Evolutionary conservation across 2,888 invertebrate species (phyloP).

Genomic region (Athalia rosae): DNA sequence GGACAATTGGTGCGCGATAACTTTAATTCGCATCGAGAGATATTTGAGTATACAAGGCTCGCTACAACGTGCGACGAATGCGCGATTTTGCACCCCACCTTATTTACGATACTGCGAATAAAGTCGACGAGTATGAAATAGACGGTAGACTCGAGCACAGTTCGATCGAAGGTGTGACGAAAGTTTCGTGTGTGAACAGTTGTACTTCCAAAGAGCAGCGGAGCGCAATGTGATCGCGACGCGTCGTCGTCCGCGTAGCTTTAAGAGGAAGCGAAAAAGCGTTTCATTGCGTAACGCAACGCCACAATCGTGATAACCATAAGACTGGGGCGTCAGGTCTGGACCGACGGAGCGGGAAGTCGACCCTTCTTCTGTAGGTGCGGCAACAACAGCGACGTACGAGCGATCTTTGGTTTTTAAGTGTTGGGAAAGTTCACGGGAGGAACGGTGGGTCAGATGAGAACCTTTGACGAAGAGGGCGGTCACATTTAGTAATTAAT

Average conservation of each 20-base stretch:
- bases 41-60: background rate
- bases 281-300: conserved; percentile 31
- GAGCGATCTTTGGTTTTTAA: background rate
- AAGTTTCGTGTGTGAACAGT: conserved; percentile 16
- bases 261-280: conserved; percentile 19
- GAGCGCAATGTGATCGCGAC: too few species aligned
- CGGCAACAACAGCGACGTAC: background rate
- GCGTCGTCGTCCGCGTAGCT: background rate
- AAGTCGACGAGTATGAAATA: conserved; percentile 5
- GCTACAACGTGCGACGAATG: background rate
- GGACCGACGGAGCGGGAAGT: background rate
- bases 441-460: conserved; percentile 32
- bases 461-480: conserved; percentile 43
- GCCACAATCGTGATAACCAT: background rate
- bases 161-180: conserved; percentile 20
- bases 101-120: background rate
- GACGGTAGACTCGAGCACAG: conserved; percentile 1
- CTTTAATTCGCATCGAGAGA: background rate
- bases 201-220: background rate
- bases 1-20: background rate
- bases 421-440: conserved; percentile 35
- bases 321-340: background rate
- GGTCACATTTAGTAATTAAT: conserved; percentile 48
- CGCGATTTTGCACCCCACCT: background rate
- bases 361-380: background rate